Evolutionary conservation across 2,888 invertebrate species (phyloP).

Genomic region (Timema cristinae): DNA sequence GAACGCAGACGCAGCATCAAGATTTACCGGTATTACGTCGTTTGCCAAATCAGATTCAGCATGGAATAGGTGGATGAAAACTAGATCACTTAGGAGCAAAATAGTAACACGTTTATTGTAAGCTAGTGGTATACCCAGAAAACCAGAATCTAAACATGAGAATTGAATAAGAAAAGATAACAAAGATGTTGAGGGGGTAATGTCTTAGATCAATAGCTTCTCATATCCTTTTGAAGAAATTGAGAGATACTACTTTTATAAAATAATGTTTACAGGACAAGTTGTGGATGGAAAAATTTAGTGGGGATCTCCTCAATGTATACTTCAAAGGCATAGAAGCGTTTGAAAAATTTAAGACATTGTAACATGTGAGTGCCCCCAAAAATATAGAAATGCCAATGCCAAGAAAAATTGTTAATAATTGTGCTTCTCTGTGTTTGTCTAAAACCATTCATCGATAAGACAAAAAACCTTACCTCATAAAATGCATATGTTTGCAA

Average conservation of each 20-base stretch:
- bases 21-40: slow-evolving; percentile 8
- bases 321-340: slow-evolving; percentile 11
- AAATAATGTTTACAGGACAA: neutral
- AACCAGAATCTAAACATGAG: slow-evolving; percentile 7
- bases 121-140: neutral
- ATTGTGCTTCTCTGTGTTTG: neutral
- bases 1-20: slow-evolving; percentile 6
- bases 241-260: slow-evolving; percentile 4
- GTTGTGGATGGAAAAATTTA: slow-evolving; percentile 1
- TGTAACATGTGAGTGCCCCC: neutral
- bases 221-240: slow-evolving; percentile 11
- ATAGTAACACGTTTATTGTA: slow-evolving; percentile 12
- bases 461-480: slow-evolving; percentile 4
- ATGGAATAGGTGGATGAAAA: neutral
- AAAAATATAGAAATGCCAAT: slow-evolving; percentile 2
- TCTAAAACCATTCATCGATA: slow-evolving; percentile 10
- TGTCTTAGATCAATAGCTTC: slow-evolving; percentile 6
- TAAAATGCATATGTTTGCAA: slow-evolving; percentile 13
- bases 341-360: neutral
- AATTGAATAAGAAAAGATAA: neutral
- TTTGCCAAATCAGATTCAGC: slow-evolving; percentile 1
- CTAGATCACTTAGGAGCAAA: slow-evolving; percentile 12
- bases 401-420: slow-evolving; percentile 1
- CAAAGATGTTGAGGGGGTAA: slow-evolving; percentile 3
- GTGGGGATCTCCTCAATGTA: neutral